Conservation (phyloP, 2,797 vertebrate species). For the Schizopygopsis malacanthus region DNA sequence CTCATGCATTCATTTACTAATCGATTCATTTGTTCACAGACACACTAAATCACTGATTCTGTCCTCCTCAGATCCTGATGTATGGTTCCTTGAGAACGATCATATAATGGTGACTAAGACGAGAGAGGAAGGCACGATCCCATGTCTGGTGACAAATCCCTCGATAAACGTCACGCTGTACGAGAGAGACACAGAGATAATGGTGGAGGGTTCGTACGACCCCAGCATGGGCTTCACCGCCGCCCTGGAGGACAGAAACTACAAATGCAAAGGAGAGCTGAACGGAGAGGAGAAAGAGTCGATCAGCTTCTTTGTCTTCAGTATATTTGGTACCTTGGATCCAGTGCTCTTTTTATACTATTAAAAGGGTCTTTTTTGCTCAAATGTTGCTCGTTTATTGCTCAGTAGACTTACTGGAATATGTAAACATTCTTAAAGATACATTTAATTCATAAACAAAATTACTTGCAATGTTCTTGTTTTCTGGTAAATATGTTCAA, state of each 20-base stretch:
- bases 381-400: not conserved
- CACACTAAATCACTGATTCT: not conserved
- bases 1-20: not conserved
- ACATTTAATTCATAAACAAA: not conserved
- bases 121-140: slow-evolving; percentile 80
- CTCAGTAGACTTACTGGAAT: not conserved
- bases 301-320: slow-evolving; percentile 82
- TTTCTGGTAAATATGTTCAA: not conserved
- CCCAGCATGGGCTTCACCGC: slow-evolving; percentile 87
- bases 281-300: slow-evolving; percentile 84
- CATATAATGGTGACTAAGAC: slow-evolving; percentile 86
- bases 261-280: slow-evolving; percentile 85
- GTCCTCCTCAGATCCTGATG: slow-evolving; percentile 77
- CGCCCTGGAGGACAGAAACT: slow-evolving; percentile 86
- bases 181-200: slow-evolving; percentile 78
- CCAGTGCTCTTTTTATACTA: not conserved
- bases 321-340: slow-evolving; percentile 80
- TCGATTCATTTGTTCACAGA: not conserved
- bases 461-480: not conserved
- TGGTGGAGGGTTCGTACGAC: slow-evolving; percentile 78
- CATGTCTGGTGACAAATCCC: slow-evolving; percentile 92
- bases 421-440: not conserved
- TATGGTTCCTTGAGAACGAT: slow-evolving; percentile 84
- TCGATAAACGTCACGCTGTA: slow-evolving; percentile 85
- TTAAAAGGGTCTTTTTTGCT: not conserved